Evolutionary conservation across 2,113 vertebrate genomes (phyloP).

Genomic region (Nycticorax nycticorax): DNA sequence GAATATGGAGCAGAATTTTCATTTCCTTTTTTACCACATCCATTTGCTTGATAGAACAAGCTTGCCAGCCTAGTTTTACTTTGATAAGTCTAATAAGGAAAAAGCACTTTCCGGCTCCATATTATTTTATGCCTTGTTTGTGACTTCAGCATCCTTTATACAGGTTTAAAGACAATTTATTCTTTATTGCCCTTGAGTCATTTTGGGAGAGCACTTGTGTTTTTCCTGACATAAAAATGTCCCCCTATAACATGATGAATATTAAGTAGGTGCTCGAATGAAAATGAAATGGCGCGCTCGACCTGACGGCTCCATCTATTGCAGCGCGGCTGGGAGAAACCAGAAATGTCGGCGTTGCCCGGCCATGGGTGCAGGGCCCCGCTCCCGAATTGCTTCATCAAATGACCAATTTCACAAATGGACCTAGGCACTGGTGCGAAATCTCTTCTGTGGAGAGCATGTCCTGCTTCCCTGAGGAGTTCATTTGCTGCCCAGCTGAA

Average conservation of each 20-base stretch:
- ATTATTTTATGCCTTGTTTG: constrained; percentile 73
- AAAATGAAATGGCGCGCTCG: constrained; percentile 12
- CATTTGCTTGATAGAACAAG: constrained; percentile 65
- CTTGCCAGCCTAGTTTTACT: constrained; percentile 75
- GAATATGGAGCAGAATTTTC: constrained; percentile 77
- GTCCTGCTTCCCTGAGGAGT: not conserved
- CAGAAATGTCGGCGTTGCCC: not conserved
- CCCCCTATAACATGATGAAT: constrained; percentile 56
- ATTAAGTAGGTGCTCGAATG: constrained; percentile 60
- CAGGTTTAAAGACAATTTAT: constrained; percentile 76
- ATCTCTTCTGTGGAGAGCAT: not conserved
- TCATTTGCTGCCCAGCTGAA: not conserved
- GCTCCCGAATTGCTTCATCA: not conserved
- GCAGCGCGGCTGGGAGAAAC: not conserved
- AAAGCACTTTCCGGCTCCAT: constrained; percentile 60
- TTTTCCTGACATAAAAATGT: constrained; percentile 64
- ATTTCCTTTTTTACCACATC: constrained; percentile 63
- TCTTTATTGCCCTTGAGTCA: constrained; percentile 67
- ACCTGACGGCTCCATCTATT: not conserved
- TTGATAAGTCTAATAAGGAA: constrained; percentile 62
- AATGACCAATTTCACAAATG: not conserved
- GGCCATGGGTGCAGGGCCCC: not conserved
- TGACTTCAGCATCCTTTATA: constrained; percentile 52
- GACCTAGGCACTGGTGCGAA: not conserved
- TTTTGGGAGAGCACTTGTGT: constrained; percentile 66